These are phyloP conservation scores for Sebastes iracundus DNA, from an alignment of 2,797 vertebrate genomes.

Conservation along the genomic window DNA sequence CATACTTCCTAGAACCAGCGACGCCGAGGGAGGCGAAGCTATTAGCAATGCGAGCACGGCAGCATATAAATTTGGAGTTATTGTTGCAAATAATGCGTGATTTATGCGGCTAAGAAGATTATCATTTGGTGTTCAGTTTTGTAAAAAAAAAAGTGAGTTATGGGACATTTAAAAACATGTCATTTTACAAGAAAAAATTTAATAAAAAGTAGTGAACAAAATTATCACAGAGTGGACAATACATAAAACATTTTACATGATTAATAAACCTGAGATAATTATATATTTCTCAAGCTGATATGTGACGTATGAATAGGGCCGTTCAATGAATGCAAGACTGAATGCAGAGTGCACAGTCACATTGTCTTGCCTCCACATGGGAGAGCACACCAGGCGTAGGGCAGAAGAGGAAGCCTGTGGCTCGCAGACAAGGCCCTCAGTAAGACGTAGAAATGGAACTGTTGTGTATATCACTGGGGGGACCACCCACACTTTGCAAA, in stretches of 20 bases:
- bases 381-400: background rate
- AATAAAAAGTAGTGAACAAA: slow-evolving; percentile 20
- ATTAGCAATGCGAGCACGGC: slow-evolving; percentile 54
- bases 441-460: slow-evolving; percentile 34
- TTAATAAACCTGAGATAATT: slow-evolving; percentile 11
- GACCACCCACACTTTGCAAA: slow-evolving; percentile 74
- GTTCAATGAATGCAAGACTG: background rate
- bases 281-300: background rate
- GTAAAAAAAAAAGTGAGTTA: background rate
- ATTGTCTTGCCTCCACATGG: slow-evolving; percentile 32
- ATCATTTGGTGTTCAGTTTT: slow-evolving; percentile 13
- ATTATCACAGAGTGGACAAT: background rate
- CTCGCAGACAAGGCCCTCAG: slow-evolving; percentile 41
- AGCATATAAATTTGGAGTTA: slow-evolving; percentile 35
- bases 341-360: background rate
- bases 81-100: slow-evolving; percentile 52
- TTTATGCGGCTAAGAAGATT: slow-evolving; percentile 44
- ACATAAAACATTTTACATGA: background rate
- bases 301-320: background rate
- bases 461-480: slow-evolving; percentile 44
- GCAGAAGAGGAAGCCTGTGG: slow-evolving; percentile 25
- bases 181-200: slow-evolving; percentile 9
- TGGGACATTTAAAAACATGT: slow-evolving; percentile 18
- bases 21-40: slow-evolving; percentile 59
- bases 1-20: slow-evolving; percentile 54